Evolutionary conservation across 1,140 invertebrate genomes (phyloP).

Genomic region (Caenorhabditis brenneri): DNA sequence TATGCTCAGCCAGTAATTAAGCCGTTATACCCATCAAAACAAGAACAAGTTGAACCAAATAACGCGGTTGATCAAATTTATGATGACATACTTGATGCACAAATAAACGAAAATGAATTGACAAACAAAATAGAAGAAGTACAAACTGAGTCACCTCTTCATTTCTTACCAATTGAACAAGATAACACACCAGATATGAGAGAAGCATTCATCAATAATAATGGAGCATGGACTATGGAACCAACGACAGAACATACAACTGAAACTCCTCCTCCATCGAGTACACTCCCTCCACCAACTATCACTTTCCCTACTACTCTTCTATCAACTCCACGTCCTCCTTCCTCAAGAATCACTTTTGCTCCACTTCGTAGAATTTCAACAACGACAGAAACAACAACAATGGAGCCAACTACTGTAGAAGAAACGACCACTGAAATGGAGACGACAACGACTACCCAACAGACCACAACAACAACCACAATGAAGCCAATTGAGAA

Average conservation of each 20-base stretch:
- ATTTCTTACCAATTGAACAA: background rate
- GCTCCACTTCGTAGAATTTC: background rate
- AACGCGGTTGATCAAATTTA: background rate
- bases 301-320: background rate
- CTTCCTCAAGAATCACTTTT: background rate
- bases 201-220: constrained; percentile 35
- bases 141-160: background rate
- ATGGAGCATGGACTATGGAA: constrained; percentile 27
- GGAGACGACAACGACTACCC: background rate
- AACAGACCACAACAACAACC: background rate
- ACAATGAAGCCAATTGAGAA: background rate
- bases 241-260: background rate
- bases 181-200: constrained; percentile 3
- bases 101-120: background rate
- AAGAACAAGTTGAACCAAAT: constrained; percentile 6
- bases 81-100: background rate
- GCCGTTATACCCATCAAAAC: background rate
- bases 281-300: background rate
- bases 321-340: background rate
- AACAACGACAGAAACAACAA: no score
- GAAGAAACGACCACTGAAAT: background rate
- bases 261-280: background rate
- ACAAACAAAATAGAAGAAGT: background rate
- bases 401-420: background rate
- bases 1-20: background rate